Evolutionary conservation across 1,140 invertebrate species (phyloP).

Genomic region (Pseudomyrmex gracilis): DNA sequence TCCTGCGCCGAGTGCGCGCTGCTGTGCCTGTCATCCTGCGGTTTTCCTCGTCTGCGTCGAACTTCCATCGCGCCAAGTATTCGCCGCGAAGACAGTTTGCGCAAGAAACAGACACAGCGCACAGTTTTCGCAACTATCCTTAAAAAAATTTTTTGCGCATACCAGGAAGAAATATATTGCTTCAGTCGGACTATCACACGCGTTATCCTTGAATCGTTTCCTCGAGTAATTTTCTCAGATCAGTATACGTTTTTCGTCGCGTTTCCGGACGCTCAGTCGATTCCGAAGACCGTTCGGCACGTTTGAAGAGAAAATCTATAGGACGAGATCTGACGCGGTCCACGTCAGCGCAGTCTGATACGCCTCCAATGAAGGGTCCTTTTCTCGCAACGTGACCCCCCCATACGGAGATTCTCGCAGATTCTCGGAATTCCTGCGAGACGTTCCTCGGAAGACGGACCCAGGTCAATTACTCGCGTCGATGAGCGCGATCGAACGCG

Average conservation of each 20-base stretch:
- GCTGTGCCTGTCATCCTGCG: constrained; percentile 56
- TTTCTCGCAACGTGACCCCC: neutral
- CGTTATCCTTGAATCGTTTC: too few relatives aligned
- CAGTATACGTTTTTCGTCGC: too few relatives aligned
- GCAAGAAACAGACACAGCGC: neutral
- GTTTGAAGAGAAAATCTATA: too few relatives aligned
- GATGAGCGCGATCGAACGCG: too few relatives aligned
- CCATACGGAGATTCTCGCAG: neutral
- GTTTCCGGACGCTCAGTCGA: too few relatives aligned
- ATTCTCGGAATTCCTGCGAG: neutral
- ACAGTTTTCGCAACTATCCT: too few relatives aligned
- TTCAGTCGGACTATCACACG: too few relatives aligned
- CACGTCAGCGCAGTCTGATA: constrained; percentile 6
- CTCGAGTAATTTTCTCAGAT: too few relatives aligned
- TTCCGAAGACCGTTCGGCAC: too few relatives aligned
- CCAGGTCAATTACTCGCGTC: neutral
- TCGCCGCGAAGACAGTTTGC: too few relatives aligned
- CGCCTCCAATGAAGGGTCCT: neutral
- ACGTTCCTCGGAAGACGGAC: neutral
- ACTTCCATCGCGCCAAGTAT: constrained; percentile 75
- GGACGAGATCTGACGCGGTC: neutral
- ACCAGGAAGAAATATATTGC: too few relatives aligned
- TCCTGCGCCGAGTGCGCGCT: constrained; percentile 68
- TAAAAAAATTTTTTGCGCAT: too few relatives aligned
- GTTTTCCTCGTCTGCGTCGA: constrained; percentile 77